Base-by-base conservation (phyloP, 2,113 vertebrate species). In the Orientallactaga bullata region DNA sequence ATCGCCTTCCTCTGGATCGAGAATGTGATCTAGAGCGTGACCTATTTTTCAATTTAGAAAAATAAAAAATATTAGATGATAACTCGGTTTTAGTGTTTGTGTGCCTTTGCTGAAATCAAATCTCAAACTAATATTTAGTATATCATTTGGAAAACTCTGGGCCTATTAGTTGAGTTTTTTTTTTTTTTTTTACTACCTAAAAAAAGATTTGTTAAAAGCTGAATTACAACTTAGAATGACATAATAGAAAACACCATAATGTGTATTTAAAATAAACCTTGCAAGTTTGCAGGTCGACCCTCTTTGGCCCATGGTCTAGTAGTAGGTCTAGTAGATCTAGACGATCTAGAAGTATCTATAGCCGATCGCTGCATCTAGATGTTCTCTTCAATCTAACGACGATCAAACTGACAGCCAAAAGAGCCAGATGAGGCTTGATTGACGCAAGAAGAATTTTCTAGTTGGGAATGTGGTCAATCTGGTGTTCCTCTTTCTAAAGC, bases 241-340 rank as follows among this genome's bases (percentile, higher is more conserved):
- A 98, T 97, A 98, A 98, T 98, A 98, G 96, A 98, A 99, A 98
- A 98, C 98, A 98, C 98, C 98, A 97, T 98, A 99, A 99, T 99
- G 98, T 97, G 98, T 99, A 99, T 98, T 98, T 99, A 99, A 99
- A 99, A 99, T 99, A 99, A 99, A 99, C 99, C 99, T 99, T 99
- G 99, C 99, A 99, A 99, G 99, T 99, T 98, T 99, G 99, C 99
- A 99, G 98, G 98, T 99, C 98, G 98, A 99, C 98, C 98, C 98
- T 99, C 99, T 99, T 99, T 99, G 99, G 99, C 99, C 99, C 99
- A 97, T 97, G 97, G 97, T 97, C 97, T 97, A 97, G 96, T 97
- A 97, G 96, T 98, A 99, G 98, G 98, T 99, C 98, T 99, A 99
- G 99, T 97, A 99, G 99, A 99, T 99, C 99, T 99, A 99, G 98